These are phyloP conservation scores for Lates calcarifer DNA, from an alignment of 2,113 vertebrate species.

Conservation along the genomic window DNA sequence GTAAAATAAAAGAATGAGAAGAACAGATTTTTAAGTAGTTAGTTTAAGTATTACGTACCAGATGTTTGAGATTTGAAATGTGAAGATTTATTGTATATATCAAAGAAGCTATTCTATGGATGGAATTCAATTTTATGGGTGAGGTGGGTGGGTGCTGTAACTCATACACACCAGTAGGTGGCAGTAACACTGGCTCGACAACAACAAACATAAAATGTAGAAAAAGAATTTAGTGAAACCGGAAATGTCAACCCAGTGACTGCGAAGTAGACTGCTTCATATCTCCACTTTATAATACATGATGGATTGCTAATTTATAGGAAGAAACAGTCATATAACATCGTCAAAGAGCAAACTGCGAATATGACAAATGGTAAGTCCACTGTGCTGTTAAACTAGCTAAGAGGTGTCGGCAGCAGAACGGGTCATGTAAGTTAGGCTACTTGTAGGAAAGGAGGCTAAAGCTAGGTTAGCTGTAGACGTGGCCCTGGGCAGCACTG, in stretches of 20 bases:
- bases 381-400: neutral
- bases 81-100: neutral
- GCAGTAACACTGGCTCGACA: constrained; percentile 1
- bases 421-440: constrained; percentile 19
- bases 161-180: constrained; percentile 37
- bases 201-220: constrained; percentile 7
- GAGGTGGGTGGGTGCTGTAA: neutral
- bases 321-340: constrained; percentile 18
- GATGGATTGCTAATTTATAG: constrained; percentile 61
- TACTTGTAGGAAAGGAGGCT: constrained; percentile 39
- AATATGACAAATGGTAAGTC: constrained; percentile 86
- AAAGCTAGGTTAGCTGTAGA: constrained; percentile 74
- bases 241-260: constrained; percentile 67
- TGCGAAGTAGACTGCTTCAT: constrained; percentile 6
- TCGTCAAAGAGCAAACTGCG: constrained; percentile 53
- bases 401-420: neutral
- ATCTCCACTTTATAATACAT: constrained; percentile 19
- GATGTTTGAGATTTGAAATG: neutral
- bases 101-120: neutral
- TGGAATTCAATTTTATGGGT: neutral
- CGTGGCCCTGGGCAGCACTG: constrained; percentile 68
- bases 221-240: constrained; percentile 61
- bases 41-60: no score
- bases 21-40: no score
- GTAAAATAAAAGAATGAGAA: no score